These are phyloP conservation scores for Argyrosomus regius DNA, from an alignment of 2,797 vertebrate species.

Conservation along the genomic window DNA sequence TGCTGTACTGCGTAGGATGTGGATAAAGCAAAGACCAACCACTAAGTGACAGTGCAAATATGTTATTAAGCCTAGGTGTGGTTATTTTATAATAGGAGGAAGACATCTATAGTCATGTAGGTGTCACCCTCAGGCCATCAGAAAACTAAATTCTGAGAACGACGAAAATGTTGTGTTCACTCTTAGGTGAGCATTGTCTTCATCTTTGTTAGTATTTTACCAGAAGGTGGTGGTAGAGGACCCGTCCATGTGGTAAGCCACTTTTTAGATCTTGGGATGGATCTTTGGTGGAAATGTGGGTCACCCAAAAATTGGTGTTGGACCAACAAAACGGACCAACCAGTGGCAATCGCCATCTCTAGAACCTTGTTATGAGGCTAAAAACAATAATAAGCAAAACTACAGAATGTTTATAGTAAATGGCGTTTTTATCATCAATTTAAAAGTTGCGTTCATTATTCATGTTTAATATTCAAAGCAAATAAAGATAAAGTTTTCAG, in stretches of 20 bases:
- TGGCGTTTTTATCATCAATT: too few relatives aligned
- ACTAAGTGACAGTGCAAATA: constrained; percentile 3
- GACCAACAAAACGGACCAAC: neutral
- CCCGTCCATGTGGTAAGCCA: neutral
- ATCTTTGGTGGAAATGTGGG: neutral
- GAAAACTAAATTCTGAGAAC: neutral
- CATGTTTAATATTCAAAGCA: too few relatives aligned
- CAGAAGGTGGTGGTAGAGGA: neutral
- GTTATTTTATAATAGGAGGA: neutral
- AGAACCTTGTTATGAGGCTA: neutral
- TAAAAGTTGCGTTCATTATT: too few relatives aligned
- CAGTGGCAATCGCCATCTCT: neutral
- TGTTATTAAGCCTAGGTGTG: neutral
- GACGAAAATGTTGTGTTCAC: neutral
- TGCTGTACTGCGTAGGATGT: neutral
- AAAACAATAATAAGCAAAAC: neutral
- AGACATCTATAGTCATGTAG: neutral
- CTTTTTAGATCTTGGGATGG: neutral
- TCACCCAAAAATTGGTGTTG: too few relatives aligned
- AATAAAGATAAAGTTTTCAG: too few relatives aligned
- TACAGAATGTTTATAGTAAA: neutral
- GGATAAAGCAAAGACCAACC: neutral
- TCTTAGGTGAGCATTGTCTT: neutral
- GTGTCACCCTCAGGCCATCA: neutral
- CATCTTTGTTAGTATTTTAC: neutral